These are phyloP conservation scores for Progne subis DNA, from an alignment of 2,113 vertebrate genomes.

Conservation along the genomic window DNA sequence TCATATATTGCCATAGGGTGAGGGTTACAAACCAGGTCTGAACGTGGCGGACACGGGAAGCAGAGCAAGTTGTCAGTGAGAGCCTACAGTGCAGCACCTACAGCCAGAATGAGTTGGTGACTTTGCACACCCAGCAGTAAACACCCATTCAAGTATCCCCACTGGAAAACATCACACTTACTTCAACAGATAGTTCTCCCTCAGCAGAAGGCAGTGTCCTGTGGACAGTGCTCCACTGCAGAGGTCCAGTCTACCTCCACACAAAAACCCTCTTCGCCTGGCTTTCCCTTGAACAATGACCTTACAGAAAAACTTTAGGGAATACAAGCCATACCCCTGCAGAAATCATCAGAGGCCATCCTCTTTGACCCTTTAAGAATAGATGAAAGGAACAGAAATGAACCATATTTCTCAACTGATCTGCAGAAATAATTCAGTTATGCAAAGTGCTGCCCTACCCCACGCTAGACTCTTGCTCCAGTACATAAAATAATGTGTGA, in stretches of 20 bases:
- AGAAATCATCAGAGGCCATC: not conserved
- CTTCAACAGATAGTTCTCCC: not conserved
- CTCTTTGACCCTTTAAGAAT: not conserved
- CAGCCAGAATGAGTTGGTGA: not conserved
- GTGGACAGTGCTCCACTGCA: not conserved
- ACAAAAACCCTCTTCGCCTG: not conserved
- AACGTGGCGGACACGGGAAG: rapidly evolving
- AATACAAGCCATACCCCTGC: not conserved
- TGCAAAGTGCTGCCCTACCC: not conserved
- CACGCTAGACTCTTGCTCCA: not conserved
- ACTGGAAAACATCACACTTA: not conserved
- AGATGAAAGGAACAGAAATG: not conserved
- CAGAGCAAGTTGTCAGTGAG: not conserved
- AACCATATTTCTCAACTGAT: not conserved
- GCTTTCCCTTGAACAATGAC: not conserved
- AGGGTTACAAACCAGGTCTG: not conserved
- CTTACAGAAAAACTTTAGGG: not conserved
- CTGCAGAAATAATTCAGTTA: not conserved
- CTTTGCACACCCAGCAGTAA: not conserved
- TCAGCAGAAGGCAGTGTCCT: not conserved
- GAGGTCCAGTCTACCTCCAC: not conserved
- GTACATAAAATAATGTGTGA: not conserved
- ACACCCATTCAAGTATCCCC: not conserved
- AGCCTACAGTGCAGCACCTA: not conserved
- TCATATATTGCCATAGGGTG: rapidly evolving